Evolutionary conservation across 2,113 vertebrate species (phyloP), one percentile per base, ranked within the genome.

Genomic region (Macrotis lagotis): DNA sequence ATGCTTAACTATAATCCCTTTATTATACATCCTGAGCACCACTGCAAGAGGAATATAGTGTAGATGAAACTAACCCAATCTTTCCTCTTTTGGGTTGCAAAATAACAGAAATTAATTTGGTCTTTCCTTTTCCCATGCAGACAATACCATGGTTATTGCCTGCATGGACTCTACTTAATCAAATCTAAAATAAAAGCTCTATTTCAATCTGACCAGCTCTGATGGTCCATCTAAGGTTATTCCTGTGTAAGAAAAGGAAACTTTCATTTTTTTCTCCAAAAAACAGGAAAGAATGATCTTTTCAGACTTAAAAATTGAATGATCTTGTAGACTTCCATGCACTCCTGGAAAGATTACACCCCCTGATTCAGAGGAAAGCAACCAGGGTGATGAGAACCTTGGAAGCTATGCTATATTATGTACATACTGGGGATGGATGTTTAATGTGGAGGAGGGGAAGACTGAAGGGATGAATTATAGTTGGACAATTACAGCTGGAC

Each of bases 21-120:
- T 48, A 50, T 95, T 97, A 96, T 90, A 90, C 48, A 96, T 26
- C 96, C 90, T 52, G 1, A 9, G 94, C 51, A 26, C 91, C 91
- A 96, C 90, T 53, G 24, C 9, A 95, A 96, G 88, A 37, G 44
- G 48, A 95, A 96, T 88, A 90, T 31, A 93, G 25, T 92, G 51
- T 95, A 92, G 19, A 94, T 8, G 89, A 94, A 51, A 92, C n/a
- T 90, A 52, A 88, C 92, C 8, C 49, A 95, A 51, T 48, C 10
- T 52, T 93, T 44, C 2, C 24, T 51, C 48, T 83, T 8, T 44
- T 55, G 74, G 22, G 48, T 93, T 93, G 14, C 14, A 22, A 90
- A 74, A 8, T 51, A 47, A 91, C 1, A 47, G 19, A 25, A 12
- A 51, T 52, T 51, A 91, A 91, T 37, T 14, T 5, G 50, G 6